Evolutionary conservation across 1,140 invertebrate species (phyloP).

Genomic region (Bombus difficillimus): DNA sequence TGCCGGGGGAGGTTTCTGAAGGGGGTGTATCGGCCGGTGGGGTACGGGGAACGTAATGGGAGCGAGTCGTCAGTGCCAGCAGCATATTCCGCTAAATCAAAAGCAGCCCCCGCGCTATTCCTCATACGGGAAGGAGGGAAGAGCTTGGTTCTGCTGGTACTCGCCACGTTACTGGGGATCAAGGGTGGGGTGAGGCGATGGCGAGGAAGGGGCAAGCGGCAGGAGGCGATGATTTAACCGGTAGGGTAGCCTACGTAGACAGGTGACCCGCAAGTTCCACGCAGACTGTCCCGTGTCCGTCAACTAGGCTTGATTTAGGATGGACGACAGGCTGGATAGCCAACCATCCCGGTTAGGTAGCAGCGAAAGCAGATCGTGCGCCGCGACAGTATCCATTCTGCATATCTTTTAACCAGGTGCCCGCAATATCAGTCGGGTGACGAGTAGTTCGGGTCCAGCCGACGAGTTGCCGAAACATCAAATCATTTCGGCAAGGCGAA

Average conservation of each 20-base stretch:
- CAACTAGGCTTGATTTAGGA: conserved; percentile 67
- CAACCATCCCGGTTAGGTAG: conserved; percentile 39
- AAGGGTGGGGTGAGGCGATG: neutral
- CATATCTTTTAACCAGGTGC: conserved; percentile 61
- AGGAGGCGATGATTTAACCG: conserved; percentile 64
- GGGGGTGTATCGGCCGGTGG: neutral
- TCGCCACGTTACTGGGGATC: neutral
- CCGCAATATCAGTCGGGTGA: conserved; percentile 52
- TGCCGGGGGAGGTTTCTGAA: conserved; percentile 3
- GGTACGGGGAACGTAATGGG: conserved; percentile 61
- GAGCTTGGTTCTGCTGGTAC: neutral
- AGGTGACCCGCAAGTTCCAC: conserved; percentile 69
- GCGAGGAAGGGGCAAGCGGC: neutral
- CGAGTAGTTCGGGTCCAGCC: conserved; percentile 39
- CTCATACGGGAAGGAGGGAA: conserved; percentile 65
- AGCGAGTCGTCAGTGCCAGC: conserved; percentile 78
- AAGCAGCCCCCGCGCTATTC: conserved; percentile 73
- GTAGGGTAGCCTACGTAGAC: conserved; percentile 61
- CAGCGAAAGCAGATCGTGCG: conserved; percentile 33
- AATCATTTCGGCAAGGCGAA: conserved; percentile 48
- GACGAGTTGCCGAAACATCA: conserved; percentile 63
- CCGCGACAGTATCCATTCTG: conserved; percentile 50
- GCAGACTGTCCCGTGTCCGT: conserved; percentile 66
- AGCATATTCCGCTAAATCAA: conserved; percentile 80
- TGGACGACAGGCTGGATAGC: conserved; percentile 40